phyloP scores from a whole-genome alignment of 2,888 invertebrate genomes.

The Ceriagrion tenellum region DNA sequence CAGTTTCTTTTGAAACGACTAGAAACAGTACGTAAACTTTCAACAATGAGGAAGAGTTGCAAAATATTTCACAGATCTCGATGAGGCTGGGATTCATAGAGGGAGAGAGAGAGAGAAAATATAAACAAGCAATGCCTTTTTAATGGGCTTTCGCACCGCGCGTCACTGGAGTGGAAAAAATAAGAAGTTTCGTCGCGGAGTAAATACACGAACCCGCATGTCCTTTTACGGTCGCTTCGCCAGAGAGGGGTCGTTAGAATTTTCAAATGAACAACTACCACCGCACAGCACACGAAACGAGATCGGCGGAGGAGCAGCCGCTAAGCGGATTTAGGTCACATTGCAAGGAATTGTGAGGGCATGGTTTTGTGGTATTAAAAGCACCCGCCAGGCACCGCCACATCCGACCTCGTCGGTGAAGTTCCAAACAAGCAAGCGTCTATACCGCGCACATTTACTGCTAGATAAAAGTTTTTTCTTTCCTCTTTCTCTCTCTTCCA shows the following conservation, averaged over 20 bases:
- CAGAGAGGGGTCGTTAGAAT: not conserved
- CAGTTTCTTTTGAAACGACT: no score
- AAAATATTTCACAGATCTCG: not conserved
- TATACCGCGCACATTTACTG: not conserved
- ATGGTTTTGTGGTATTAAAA: slow-evolving; percentile 5
- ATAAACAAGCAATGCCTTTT: not conserved
- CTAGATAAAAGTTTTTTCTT: not conserved
- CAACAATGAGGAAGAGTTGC: not conserved
- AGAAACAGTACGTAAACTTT: no score
- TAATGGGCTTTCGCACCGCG: not conserved
- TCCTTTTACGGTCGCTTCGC: not conserved
- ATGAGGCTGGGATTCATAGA: not conserved
- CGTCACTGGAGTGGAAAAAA: not conserved
- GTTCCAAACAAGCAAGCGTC: slow-evolving; percentile 22
- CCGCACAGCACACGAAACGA: not conserved
- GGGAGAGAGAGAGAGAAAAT: not conserved
- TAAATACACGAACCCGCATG: not conserved
- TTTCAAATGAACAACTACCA: not conserved
- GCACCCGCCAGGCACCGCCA: not conserved
- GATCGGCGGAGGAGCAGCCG: not conserved
- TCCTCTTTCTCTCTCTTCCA: not conserved
- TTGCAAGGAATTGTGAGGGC: not conserved
- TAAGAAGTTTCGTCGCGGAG: not conserved
- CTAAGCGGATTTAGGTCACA: slow-evolving; percentile 15
- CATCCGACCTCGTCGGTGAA: not conserved